A percentile compares a stretch with the other conserved stretches of the same genome.
Evolutionary conservation across 2,113 vertebrate genomes (phyloP).

Genomic region (Circaetus gallicus): DNA sequence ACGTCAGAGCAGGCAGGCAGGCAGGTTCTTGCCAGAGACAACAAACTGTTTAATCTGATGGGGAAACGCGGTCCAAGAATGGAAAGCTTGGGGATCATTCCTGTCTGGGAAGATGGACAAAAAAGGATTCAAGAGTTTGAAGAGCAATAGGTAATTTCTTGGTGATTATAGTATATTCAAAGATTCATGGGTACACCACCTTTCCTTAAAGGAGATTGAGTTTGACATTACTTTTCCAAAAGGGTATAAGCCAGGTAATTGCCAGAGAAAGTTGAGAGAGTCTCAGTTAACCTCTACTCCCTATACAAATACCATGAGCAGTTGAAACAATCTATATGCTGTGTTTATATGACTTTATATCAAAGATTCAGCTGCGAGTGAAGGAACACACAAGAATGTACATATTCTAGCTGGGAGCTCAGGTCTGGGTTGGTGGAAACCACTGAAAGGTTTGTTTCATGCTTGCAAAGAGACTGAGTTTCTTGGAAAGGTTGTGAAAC

Average conservation of each 20-base stretch:
- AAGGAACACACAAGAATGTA: neutral
- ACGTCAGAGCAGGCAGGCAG: neutral
- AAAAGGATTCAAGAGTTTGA: neutral
- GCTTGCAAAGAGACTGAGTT: neutral
- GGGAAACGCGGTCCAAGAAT: neutral
- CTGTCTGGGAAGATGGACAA: neutral
- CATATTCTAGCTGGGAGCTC: neutral
- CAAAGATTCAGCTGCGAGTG: neutral
- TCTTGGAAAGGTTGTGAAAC: neutral
- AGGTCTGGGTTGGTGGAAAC: neutral
- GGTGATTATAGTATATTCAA: neutral
- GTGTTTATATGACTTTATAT: rapidly evolving
- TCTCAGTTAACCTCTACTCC: neutral
- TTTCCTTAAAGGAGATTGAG: neutral
- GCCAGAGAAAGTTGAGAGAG: neutral
- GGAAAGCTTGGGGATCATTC: neutral
- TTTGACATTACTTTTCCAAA: neutral
- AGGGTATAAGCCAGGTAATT: neutral
- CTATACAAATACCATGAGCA: neutral
- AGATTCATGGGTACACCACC: rapidly evolving
- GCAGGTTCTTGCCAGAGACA: neutral
- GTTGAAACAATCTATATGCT: neutral
- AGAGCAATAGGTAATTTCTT: neutral
- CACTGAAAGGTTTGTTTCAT: neutral
- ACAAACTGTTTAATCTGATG: neutral